Evolutionary conservation across 1,140 invertebrate species (phyloP).

Genomic region (Ceratosolen solmsi): DNA sequence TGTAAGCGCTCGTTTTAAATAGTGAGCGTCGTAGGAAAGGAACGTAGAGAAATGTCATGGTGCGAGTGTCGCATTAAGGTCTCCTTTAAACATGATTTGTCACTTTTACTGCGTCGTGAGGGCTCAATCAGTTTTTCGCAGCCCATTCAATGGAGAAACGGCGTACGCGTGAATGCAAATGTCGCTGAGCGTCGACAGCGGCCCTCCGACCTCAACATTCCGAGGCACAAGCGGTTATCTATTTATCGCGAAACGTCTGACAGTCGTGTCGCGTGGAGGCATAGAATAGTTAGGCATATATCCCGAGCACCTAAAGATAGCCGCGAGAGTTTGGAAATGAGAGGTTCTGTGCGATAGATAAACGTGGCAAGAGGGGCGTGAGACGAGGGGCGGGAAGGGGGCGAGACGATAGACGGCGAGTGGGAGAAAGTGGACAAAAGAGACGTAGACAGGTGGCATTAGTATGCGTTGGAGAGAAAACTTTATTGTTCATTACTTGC

Average conservation of each 20-base stretch:
- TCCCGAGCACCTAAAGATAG: slow-evolving; percentile 68
- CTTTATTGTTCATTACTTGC: background rate
- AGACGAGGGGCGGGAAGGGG: background rate
- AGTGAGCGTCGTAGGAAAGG: background rate
- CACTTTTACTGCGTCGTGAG: background rate
- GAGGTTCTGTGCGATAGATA: background rate
- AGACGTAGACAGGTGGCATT: background rate
- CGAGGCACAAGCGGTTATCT: slow-evolving; percentile 60
- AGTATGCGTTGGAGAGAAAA: background rate
- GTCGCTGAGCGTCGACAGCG: slow-evolving; percentile 12
- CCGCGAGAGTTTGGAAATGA: slow-evolving; percentile 27
- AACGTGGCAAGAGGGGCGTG: background rate
- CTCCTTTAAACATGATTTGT: slow-evolving; percentile 36
- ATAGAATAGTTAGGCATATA: slow-evolving; percentile 68
- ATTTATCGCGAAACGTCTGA: slow-evolving; percentile 69
- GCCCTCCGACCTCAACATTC: slow-evolving; percentile 52
- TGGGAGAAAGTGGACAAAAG: background rate
- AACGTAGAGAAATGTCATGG: background rate
- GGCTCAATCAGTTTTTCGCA: slow-evolving; percentile 42
- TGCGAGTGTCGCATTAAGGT: background rate
- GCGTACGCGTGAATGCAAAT: background rate
- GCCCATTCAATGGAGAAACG: background rate
- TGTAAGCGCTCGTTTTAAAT: background rate
- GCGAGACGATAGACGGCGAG: background rate
- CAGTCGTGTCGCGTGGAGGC: slow-evolving; percentile 62